A percentile compares a stretch with the other conserved stretches of the same genome.
Conservation (phyloP, 2,888 invertebrate genomes). For the Cylindroiulus punctatus region DNA sequence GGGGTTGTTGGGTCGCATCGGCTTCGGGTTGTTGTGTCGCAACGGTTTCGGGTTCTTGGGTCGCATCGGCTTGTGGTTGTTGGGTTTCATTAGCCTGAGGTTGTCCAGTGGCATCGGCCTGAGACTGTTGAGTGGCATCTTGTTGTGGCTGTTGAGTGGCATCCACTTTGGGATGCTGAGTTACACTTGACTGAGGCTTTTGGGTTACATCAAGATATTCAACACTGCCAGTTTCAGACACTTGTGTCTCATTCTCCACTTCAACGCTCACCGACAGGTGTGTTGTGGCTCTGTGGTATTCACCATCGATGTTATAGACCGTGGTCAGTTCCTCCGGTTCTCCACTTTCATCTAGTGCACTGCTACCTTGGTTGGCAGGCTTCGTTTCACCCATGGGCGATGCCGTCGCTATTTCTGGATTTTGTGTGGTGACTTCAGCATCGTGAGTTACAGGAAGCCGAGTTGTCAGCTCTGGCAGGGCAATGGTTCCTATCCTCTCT, state of each 20-base stretch:
- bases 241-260: neutral
- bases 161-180: neutral
- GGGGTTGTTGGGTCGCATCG: neutral
- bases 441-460: no score
- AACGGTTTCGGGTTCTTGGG: neutral
- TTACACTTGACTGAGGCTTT: neutral
- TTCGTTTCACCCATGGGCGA: no score
- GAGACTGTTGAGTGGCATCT: neutral
- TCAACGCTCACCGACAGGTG: slow-evolving; percentile 28
- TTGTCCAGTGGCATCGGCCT: neutral
- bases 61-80: neutral
- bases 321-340: neutral
- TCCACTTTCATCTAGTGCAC: neutral
- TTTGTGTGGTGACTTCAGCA: no score
- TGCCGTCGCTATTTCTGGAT: no score
- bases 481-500: neutral
- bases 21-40: neutral
- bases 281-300: neutral
- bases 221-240: neutral
- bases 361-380: neutral
- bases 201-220: neutral
- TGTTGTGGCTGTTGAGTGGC: neutral
- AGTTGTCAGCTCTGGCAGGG: neutral
- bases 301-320: neutral
- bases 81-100: neutral